A percentile compares a stretch with the other conserved stretches of the same genome.
phyloP scores from a whole-genome alignment of 2,888 invertebrate species.

The Acrobasis repandana region DNA sequence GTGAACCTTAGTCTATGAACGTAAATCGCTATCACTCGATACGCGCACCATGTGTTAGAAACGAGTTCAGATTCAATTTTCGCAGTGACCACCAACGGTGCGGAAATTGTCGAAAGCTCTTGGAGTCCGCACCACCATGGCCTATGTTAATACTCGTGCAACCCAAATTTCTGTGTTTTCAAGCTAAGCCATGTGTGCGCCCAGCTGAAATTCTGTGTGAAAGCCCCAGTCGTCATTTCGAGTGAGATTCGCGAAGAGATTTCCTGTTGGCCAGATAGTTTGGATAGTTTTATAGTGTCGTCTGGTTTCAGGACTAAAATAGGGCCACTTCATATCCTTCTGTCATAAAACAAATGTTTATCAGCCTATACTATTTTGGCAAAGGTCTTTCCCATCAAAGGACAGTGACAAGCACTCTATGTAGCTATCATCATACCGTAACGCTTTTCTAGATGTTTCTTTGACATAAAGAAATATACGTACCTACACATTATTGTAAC shows the following conservation, averaged over 20 bases:
- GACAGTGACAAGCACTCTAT: too few species aligned
- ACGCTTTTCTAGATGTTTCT: too few species aligned
- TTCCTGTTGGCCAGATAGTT: background rate
- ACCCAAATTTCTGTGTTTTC: conserved; percentile 16
- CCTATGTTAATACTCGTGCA: conserved; percentile 20
- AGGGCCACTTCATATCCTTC: too few species aligned
- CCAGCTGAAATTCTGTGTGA: background rate
- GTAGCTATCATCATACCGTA: too few species aligned
- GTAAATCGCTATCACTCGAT: conserved; percentile 2
- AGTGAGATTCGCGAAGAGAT: background rate
- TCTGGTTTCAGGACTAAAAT: too few species aligned
- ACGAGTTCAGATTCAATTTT: conserved; percentile 43
- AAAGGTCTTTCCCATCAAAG: too few species aligned
- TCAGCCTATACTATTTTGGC: too few species aligned
- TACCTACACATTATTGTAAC: too few species aligned
- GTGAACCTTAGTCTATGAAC: too few species aligned
- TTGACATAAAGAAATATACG: too few species aligned
- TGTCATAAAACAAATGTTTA: too few species aligned
- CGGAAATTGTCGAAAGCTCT: conserved; percentile 47
- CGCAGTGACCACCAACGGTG: conserved; percentile 36
- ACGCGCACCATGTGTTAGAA: background rate
- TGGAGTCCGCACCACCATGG: conserved; percentile 32
- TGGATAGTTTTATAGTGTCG: too few species aligned
- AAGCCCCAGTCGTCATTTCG: background rate
- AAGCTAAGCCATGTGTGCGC: conserved; percentile 1